Conservation (phyloP, 2,113 vertebrate genomes). For the Hemichromis elongatus region DNA sequence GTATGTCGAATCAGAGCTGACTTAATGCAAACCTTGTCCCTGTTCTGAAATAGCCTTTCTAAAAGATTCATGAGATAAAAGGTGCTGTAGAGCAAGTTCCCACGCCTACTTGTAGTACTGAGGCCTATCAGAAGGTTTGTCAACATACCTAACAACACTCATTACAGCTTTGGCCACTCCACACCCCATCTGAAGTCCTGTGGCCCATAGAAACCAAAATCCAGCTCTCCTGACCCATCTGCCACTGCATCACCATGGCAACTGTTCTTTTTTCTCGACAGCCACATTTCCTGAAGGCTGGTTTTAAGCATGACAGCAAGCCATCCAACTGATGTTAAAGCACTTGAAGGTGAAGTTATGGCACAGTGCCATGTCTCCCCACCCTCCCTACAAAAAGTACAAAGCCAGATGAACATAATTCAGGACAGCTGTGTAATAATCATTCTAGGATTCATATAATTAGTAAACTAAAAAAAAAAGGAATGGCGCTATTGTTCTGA, state of each 20-base stretch:
- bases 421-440: slow-evolving; percentile 34
- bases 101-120: neutral
- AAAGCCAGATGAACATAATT: neutral
- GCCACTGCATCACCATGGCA: slow-evolving; percentile 47
- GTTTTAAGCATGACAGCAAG: slow-evolving; percentile 27
- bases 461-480: slow-evolving; percentile 52
- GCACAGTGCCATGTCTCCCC: neutral
- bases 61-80: neutral
- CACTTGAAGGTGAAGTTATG: neutral
- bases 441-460: slow-evolving; percentile 41
- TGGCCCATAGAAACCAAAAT: slow-evolving; percentile 41
- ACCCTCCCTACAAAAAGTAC: neutral
- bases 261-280: slow-evolving; percentile 8
- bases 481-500: slow-evolving; percentile 22
- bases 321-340: slow-evolving; percentile 11
- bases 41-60: neutral
- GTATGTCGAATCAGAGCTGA: neutral
- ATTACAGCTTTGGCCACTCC: slow-evolving; percentile 19
- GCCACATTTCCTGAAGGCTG: slow-evolving; percentile 36
- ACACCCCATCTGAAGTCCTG: slow-evolving; percentile 7
- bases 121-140: slow-evolving; percentile 4
- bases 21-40: neutral
- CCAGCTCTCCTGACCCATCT: slow-evolving; percentile 14
- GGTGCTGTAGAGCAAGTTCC: neutral
- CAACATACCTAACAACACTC: slow-evolving; percentile 1